Evolutionary conservation across 2,113 vertebrate genomes (phyloP).

Genomic region (Jacana jacana): DNA sequence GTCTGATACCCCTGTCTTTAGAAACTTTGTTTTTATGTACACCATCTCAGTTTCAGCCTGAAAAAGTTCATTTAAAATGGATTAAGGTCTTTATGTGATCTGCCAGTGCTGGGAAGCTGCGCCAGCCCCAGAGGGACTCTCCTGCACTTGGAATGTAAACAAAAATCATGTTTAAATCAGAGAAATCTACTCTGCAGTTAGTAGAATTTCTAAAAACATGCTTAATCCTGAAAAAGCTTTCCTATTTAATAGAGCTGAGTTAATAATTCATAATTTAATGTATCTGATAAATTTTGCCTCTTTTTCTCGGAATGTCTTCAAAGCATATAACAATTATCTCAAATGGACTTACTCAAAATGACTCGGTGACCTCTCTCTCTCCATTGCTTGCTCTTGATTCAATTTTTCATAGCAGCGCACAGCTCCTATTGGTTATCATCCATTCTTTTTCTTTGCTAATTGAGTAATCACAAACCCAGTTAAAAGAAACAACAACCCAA

Average conservation of each 20-base stretch:
- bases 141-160: background rate
- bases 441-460: background rate
- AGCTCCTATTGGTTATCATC: background rate
- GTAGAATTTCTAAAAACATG: background rate
- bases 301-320: conserved; percentile 34
- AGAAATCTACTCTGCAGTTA: background rate
- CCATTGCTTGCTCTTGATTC: conserved; percentile 35
- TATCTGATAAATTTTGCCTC: conserved; percentile 59
- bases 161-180: background rate
- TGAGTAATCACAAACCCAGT: background rate
- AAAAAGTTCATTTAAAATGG: background rate
- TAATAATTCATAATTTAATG: conserved; percentile 68
- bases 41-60: background rate
- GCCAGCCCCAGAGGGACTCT: rapidly evolving
- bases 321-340: conserved; percentile 45
- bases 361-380: conserved; percentile 12
- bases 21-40: background rate
- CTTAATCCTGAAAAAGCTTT: conserved; percentile 24
- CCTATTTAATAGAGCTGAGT: conserved; percentile 46
- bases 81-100: background rate
- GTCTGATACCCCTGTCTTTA: background rate
- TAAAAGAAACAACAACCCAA: background rate
- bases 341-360: conserved; percentile 35
- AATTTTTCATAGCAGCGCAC: background rate
- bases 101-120: background rate